Percentiles rank a stretch among this genome's conserved stretches.
Evolutionary conservation across 2,113 vertebrate species (phyloP).

Genomic region (Megaptera novaeangliae): DNA sequence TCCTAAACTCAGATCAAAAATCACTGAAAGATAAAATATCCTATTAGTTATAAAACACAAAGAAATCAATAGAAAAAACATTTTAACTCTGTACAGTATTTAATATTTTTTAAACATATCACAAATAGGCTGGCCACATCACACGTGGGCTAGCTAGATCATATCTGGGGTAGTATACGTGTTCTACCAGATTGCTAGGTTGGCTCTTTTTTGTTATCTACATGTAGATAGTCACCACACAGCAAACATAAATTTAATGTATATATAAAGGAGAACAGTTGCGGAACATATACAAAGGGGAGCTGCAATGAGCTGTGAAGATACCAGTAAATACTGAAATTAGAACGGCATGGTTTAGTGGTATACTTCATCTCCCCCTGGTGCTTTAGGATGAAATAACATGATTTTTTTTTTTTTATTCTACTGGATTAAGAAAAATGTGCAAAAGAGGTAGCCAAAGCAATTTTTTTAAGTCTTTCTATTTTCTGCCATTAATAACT

Average conservation of each 20-base stretch:
- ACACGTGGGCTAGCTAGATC: neutral
- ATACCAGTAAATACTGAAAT: neutral
- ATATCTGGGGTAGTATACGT: neutral
- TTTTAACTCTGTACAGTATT: neutral
- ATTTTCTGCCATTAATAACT: conserved; percentile 41
- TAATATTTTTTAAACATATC: neutral
- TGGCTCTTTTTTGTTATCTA: neutral
- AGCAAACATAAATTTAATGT: neutral
- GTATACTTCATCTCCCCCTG: conserved; percentile 50
- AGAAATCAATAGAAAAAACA: neutral
- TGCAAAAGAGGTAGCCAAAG: neutral
- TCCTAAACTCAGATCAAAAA: conserved; percentile 31
- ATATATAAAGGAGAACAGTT: neutral
- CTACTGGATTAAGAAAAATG: conserved; percentile 5
- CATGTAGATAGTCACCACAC: neutral
- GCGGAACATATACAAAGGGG: neutral
- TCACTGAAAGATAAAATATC: neutral
- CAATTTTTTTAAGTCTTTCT: conserved; percentile 20
- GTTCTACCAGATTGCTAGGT: neutral
- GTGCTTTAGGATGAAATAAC: conserved; percentile 42
- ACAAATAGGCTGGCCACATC: neutral
- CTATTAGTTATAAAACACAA: conserved; percentile 20
- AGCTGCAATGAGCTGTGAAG: neutral
- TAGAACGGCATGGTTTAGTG: neutral
- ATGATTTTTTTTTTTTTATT: neutral